Evolutionary conservation across 2,888 invertebrate species (phyloP), one percentile per base, ranked within the genome.

Genomic region (Lutraria lutraria): DNA sequence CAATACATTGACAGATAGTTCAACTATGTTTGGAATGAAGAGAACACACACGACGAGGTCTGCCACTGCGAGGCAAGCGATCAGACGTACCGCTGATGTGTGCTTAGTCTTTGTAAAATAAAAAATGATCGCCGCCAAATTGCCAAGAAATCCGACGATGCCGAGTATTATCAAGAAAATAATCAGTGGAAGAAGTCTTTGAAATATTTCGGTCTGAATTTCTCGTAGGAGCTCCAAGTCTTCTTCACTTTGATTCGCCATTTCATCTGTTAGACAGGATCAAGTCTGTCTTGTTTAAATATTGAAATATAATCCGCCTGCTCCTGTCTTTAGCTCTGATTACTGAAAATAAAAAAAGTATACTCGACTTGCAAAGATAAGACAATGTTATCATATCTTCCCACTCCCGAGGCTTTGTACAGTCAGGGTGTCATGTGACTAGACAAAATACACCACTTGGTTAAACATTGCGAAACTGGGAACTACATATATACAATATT

Each of bases 1-100:
- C 21, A 31, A 31, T 0, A 85, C 85, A 43, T 80, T 85, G 15
- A 85, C 85, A 12, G 76, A 56, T 80, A 85, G 80, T 43, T 85
- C 85, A 16, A 80, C 34, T 16, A 85, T 85, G 43, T 85, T 85
- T 16, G 80, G 85, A 25, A 85, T 52, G 16, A 56, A 43, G 16
- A 80, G 16, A 19, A 85, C 52, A 60, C 85, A 85, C 2, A 85
- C 85, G 4, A 80, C 34, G 0, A 85, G 25, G 21, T 85, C 85
- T 16, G 56, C 80, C 1, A 85, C 54, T 31, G 85, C 79, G 15
- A 80, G 72, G 13, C 80, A 80, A 10, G 80, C 85, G 43, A 85
- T 85, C 43, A 85, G 15, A 15, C 21, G 4, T 6, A 85, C 79
- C 0, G 85, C 56, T 16, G 85, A 79, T 34, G 80, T 43, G 25